phyloP scores from a whole-genome alignment of 2,113 vertebrate species.

The Catharus fuscescens region DNA sequence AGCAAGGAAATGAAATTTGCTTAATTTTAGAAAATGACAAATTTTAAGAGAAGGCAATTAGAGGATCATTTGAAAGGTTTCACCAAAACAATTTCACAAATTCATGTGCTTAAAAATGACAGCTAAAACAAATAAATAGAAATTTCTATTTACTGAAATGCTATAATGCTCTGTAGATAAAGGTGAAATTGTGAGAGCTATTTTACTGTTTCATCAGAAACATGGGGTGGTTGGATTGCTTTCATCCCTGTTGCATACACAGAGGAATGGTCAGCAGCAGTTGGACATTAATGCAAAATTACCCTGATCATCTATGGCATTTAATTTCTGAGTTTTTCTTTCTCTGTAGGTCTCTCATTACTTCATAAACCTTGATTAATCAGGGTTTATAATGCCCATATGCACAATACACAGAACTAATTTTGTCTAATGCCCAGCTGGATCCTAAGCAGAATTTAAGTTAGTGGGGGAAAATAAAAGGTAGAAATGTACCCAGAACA shows the following conservation, averaged over 20 bases:
- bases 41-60: neutral
- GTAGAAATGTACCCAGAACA: neutral
- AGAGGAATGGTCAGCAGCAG: neutral
- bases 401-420: neutral
- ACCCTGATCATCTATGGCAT: neutral
- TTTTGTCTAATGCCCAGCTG: neutral
- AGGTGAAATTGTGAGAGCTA: neutral
- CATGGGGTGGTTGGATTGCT: rapidly evolving
- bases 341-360: neutral
- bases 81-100: neutral
- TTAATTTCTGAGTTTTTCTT: neutral
- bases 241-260: neutral
- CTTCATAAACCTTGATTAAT: conserved; percentile 1
- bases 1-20: neutral
- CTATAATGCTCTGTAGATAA: neutral
- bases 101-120: neutral
- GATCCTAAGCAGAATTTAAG: neutral
- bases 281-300: neutral
- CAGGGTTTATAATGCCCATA: neutral
- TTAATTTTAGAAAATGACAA: neutral
- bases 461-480: neutral
- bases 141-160: neutral
- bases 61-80: neutral
- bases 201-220: neutral
- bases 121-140: neutral